Conservation (phyloP, 2,888 invertebrate species). For the Diarsia dahlii region DNA sequence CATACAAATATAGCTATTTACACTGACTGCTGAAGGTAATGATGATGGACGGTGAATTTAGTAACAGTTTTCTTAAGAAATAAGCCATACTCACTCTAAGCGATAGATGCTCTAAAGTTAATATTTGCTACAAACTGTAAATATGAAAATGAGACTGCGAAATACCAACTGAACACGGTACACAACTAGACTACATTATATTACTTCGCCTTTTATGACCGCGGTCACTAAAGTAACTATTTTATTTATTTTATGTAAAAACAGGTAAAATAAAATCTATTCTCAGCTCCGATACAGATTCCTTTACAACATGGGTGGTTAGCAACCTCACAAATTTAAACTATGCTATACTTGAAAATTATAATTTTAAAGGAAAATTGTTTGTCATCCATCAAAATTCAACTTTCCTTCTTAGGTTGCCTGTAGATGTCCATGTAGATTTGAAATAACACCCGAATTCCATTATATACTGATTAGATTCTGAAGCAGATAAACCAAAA, state of each 20-base stretch:
- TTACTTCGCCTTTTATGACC: not conserved
- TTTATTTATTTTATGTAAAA: not conserved
- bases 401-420: slow-evolving; percentile 23
- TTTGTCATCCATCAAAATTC: slow-evolving; percentile 14
- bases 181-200: not conserved
- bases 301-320: not conserved
- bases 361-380: not conserved
- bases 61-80: not conserved
- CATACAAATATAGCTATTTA: too few species aligned
- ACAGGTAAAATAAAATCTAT: not conserved
- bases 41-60: not conserved
- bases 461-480: slow-evolving; percentile 62
- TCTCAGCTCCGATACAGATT: not conserved
- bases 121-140: not conserved
- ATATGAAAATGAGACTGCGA: not conserved
- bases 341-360: not conserved
- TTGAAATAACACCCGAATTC: slow-evolving; percentile 46
- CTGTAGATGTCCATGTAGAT: slow-evolving; percentile 49
- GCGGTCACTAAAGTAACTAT: not conserved
- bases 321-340: not conserved
- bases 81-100: too few species aligned
- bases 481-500: slow-evolving; percentile 41
- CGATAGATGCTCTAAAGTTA: not conserved
- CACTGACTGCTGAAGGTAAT: too few species aligned
- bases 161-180: not conserved